phyloP scores from a whole-genome alignment of 2,888 invertebrate genomes.

The Vanessa cardui region DNA sequence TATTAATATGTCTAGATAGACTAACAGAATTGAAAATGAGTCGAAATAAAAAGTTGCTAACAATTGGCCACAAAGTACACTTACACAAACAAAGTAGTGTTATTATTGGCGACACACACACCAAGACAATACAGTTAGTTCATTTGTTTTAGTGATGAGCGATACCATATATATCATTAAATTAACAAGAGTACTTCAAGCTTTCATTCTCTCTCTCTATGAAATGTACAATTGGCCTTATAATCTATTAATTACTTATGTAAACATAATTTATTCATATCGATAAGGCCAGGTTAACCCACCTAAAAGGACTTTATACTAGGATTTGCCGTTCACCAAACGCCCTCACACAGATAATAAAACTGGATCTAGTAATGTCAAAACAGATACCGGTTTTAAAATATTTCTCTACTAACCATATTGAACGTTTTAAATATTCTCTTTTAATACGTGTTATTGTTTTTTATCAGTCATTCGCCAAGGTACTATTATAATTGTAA shows the following conservation, averaged over 20 bases:
- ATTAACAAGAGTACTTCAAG: background rate
- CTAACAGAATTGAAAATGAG: no score
- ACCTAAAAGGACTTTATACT: background rate
- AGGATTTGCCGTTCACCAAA: slow-evolving; percentile 15
- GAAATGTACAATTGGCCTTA: background rate
- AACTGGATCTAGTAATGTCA: slow-evolving; percentile 18
- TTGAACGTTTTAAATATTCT: background rate
- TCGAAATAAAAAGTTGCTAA: no score
- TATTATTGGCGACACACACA: no score
- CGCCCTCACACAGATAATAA: slow-evolving; percentile 21
- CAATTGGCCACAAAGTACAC: no score
- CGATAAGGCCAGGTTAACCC: background rate
- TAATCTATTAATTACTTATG: background rate
- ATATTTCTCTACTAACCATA: slow-evolving; percentile 23
- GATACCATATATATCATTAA: no score
- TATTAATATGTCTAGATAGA: no score
- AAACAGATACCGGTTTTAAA: slow-evolving; percentile 24
- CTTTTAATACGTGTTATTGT: background rate
- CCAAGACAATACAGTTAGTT: no score
- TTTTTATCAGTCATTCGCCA: no score
- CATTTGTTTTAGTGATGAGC: no score
- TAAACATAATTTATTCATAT: background rate
- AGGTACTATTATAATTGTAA: background rate
- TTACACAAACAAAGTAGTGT: no score
- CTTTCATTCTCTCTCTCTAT: background rate